Percentiles rank a stretch among this genome's conserved stretches.
phyloP scores from a whole-genome alignment of 2,888 invertebrate species.

The Lithosia quadra region DNA sequence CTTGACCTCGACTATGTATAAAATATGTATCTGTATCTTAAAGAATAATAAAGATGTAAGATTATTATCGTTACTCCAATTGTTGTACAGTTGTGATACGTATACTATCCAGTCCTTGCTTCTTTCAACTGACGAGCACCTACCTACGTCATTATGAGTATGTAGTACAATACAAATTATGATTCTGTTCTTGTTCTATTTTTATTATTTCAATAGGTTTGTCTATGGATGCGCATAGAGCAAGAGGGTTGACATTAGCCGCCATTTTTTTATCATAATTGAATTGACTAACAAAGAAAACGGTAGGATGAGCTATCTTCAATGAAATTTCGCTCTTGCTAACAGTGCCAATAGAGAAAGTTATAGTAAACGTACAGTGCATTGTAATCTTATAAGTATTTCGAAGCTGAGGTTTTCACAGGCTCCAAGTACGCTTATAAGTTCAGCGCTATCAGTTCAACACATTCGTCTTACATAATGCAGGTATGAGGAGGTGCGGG shows the following conservation, averaged over 20 bases:
- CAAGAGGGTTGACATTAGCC: neutral
- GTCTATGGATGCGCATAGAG: neutral
- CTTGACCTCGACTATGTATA: neutral
- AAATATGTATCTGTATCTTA: neutral
- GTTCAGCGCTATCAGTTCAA: constrained; percentile 58
- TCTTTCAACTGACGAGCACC: neutral
- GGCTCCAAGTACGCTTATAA: constrained; percentile 27
- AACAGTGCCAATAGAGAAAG: neutral
- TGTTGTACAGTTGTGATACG: neutral
- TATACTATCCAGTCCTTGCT: neutral
- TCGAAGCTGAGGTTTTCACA: constrained; percentile 22
- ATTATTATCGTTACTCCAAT: neutral
- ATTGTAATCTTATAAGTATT: constrained; percentile 4
- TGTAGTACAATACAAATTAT: neutral
- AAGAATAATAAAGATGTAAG: neutral
- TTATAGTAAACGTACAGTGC: neutral
- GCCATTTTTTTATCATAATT: neutral
- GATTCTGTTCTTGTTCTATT: constrained; percentile 2
- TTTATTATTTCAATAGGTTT: neutral
- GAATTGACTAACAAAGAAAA: constrained; percentile 6
- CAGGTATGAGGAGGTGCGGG: constrained; percentile 64
- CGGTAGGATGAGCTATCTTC: neutral
- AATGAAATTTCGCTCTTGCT: neutral
- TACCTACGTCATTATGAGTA: neutral
- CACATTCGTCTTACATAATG: constrained; percentile 78